Percentiles rank a stretch among this genome's conserved stretches.
phyloP scores from a whole-genome alignment of 2,797 vertebrate genomes.

The Phataginus tetradactyla region DNA sequence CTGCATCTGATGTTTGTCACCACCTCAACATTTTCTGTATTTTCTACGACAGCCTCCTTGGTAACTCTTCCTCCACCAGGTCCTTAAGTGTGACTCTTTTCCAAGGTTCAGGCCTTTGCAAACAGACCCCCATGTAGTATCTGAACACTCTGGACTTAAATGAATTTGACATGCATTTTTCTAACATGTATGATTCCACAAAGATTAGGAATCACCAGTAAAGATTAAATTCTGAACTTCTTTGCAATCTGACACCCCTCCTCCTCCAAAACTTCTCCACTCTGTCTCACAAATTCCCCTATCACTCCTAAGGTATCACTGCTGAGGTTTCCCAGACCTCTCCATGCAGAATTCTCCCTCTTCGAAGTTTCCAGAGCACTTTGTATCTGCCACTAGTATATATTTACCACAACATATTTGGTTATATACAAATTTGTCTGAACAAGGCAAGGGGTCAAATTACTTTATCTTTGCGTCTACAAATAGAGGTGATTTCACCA shows the following conservation, averaged over 20 bases:
- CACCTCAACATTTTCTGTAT: neutral
- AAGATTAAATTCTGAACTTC: neutral
- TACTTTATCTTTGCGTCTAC: neutral
- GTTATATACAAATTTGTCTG: neutral
- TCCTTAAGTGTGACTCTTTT: neutral
- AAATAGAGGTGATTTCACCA: constrained; percentile 1
- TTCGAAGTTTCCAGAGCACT: neutral
- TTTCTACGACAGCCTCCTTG: neutral
- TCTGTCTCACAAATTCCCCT: neutral
- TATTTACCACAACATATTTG: neutral
- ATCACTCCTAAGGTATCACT: neutral
- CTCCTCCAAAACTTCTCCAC: neutral
- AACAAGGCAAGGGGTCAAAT: neutral
- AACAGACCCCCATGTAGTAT: neutral
- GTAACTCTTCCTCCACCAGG: neutral
- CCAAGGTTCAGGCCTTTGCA: neutral
- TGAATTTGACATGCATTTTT: neutral
- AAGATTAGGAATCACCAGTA: neutral
- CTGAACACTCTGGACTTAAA: neutral
- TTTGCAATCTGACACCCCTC: neutral
- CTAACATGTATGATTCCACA: neutral
- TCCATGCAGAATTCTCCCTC: neutral
- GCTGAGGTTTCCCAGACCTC: neutral
- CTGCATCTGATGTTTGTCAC: no score
- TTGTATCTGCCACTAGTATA: neutral